Evolutionary conservation across 2,888 invertebrate genomes (phyloP), one percentile per base, ranked within the genome.

Genomic region (Herminia tarsipennalis): DNA sequence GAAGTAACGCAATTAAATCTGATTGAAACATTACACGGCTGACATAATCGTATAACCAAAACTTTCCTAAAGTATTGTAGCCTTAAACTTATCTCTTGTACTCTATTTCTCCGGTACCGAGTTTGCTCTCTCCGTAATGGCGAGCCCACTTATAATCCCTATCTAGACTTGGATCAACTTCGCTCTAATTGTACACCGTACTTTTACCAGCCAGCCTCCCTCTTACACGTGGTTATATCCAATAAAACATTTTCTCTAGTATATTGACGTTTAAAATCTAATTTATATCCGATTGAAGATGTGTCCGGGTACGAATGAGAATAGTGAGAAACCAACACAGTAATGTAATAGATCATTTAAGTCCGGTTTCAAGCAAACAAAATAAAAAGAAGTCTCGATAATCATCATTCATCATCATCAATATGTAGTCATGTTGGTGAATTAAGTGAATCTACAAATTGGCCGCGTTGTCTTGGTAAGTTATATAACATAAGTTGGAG

Each of bases 51-150:
- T 5, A 22, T 14, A 3, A 21, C 3, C 12, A 13, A 28, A 33
- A 27, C 38, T 46, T 54, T 49, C 43, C 12, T 30, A 46, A 35
- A 24, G 30, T 25, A 30, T 16, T 12, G 1, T 33, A 20, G 53
- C 56, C 63, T 48, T 56, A 66, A 55, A 59, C 53, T 47, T 47
- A 41, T 51, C 30, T 30, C 37, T 52, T 29, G 41, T 66, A 62
- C 52, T 66, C 52, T 50, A 56, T 60, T 65, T 63, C 49, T 46
- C 45, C 41, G 32, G 36, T 20, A 27, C 54, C 49, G 55, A 53
- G 65, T 52, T 63, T 67, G 71, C 88, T 88, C 84, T 88, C 88
- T 81, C 86, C 73, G 39, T 80, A 79, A 83, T 84, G 69, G 66
- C 72, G 51, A 64, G 60, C 68, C 66, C 64, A 69, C 71, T 72